Base-by-base conservation (phyloP, 2,113 vertebrate genomes). In the Syngnathus scovelli region DNA sequence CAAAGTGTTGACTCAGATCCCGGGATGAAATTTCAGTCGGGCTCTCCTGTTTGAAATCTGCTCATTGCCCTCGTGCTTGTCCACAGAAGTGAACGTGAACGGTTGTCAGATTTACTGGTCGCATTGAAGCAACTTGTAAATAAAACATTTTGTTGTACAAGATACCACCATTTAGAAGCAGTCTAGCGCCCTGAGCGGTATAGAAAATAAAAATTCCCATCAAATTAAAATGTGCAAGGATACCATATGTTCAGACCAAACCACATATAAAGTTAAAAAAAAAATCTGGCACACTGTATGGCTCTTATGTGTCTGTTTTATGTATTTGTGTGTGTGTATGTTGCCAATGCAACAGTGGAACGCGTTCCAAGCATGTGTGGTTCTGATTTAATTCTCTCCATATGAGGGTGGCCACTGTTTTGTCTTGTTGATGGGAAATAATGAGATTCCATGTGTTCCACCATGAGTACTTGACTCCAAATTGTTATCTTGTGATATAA, bases 361-460 rank as follows among this genome's bases (percentile, higher is more conserved):
- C 56, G 61, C 67, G 48, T 66, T 21, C 71, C 36, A 61, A 56
- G 10, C 46, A 64, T n/a, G 18, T 12, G 46, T 56, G 51, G 55
- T 72, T 44, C n/a, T 67, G 64, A 75, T 78, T 71, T 63, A 41
- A 78, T 82, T 74, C 67, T 62, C 67, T 70, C 41, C 59, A 7
- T 64, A 52, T 75, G 52, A 78, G 66, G 75, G 67, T 67, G 58
- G 64, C 66, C 72, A 23, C 70, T 74, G 75, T 72, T 56, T 71
- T 33, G 49, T 7, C 48, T 51, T n/a, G 49, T 61, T 78, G 66
- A 79, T 68, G 56, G 12, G 67, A 67, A 13, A 64, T 72, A 77
- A 77, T 65, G 73, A 54, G 41, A 68, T 77, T 75, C 49, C 43
- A 15, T 5, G 43, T 46, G 13, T 43, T 43, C 5, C 36, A 46